Evolutionary conservation across 1,140 invertebrate species (phyloP), one percentile per base, ranked within the genome.

Genomic region (Drosophila kanapiae): DNA sequence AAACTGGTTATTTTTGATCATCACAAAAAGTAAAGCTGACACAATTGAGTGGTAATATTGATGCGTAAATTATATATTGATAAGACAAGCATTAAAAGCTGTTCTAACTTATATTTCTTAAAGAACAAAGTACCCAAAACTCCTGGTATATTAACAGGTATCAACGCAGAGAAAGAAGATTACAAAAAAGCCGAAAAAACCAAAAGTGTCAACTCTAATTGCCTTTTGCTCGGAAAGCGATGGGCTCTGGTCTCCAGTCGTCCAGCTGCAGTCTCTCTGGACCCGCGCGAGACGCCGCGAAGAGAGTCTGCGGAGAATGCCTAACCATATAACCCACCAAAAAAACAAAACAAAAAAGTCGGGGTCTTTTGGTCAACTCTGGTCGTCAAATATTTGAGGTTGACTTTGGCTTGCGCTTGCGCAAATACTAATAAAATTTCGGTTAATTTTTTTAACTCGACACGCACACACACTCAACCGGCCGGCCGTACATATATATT

Each of bases 341-440:
- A 23, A 23, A 23, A 1, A 23, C 1, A 23, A 23, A 23, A 23
- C 1, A 23, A 23, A 23, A 40, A 31, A 35, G 72, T 75, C 74
- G 74, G 74, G 45, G 58, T 71, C 75, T 71, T 78, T 71, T 78
- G 76, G 75, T 78, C 75, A 78, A 48, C 45, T 38, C 51, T 74
- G 78, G 69, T 80, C 61, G 75, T 90, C 82, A 90, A 90, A 90
- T 90, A 90, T 90, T 91, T 90, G 65, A 88, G 57, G 69, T 79
- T 84, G 74, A 83, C 85, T 90, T 90, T 88, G 85, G 70, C 85
- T 69, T 90, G 85, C 85, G 85, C 85, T 90, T 90, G 85, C 86
- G 85, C 82, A 91, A 91, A 91, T 91, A 91, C 84, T 90, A 91
- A 91, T 91, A 91, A 91, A 91, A 91, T 91, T 91, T 91, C 90